Base-by-base conservation (phyloP, 1,140 invertebrate genomes). In the Drosophila paulistorum region DNA sequence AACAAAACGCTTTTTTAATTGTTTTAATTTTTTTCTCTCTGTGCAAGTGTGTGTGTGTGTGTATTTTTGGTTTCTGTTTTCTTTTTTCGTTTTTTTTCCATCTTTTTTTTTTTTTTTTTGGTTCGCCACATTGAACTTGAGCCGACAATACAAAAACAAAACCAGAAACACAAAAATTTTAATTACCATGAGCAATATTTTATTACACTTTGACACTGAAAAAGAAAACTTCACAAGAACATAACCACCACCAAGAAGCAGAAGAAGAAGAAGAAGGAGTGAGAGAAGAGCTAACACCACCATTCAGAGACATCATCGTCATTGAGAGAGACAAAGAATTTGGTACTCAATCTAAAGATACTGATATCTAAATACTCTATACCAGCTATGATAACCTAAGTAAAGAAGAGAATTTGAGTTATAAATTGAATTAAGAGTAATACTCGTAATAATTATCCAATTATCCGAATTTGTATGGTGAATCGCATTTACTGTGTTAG, bases 141-240 rank as follows among this genome's bases (percentile, higher is more conserved):
- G 84, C 81, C 79, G 74, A 37, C 82, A 79, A 65, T 69, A 51
- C 45, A 48, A 48, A 35, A 79, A 65, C 39, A 69, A 45, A 66
- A 42, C n/a, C 61, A 58, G 37, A 51, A 39, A 63, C 7, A 58
- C 37, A 39, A 81, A 84, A 77, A 90, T 84, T 89, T 87, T 89
- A 89, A 89, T 89, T 89, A 84, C 85, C 81, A 87, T 87, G 85
- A 89, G 84, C 81, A 89, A 89, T 89, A 89, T 89, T 90, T 89
- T 89, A 89, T 89, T 89, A 89, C 84, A 89, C 84, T 89, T 90
- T 89, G 84, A 89, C 84, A 89, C 84, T 89, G 84, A 89, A 89
- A 89, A 89, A 79, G 85, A 84, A 89, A 89, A 89, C 79, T 86
- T 79, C 68, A 73, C 75, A 68, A 86, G 81, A 85, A 79, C 48